Evolutionary conservation across 2,888 invertebrate species (phyloP).

Genomic region (Cistogaster globosa): DNA sequence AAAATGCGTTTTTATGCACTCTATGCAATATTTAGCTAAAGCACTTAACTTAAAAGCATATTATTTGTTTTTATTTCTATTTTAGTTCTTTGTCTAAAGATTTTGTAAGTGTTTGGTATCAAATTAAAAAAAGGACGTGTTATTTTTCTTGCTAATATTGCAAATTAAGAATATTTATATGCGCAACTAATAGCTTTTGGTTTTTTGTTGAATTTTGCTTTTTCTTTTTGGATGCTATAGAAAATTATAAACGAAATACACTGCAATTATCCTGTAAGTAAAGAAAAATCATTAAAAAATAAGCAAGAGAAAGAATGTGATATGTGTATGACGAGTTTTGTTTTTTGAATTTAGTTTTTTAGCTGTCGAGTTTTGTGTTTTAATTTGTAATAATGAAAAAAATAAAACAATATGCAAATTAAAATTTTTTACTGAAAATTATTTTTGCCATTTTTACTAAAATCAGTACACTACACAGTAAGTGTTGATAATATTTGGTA

Average conservation of each 20-base stretch:
- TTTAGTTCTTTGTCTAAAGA: constrained; percentile 16
- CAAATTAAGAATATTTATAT: constrained; percentile 66
- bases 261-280: constrained; percentile 46
- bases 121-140: constrained; percentile 31
- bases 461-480: not conserved
- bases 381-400: not conserved
- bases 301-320: constrained; percentile 47
- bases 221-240: not conserved
- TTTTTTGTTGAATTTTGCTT: not conserved
- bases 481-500: not conserved
- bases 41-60: constrained; percentile 66
- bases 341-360: constrained; percentile 11
- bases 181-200: constrained; percentile 23
- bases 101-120: constrained; percentile 48
- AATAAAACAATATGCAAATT: constrained; percentile 64
- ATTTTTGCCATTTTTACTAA: constrained; percentile 55
- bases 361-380: not conserved
- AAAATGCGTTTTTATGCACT: constrained; percentile 59
- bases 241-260: constrained; percentile 23
- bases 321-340: constrained; percentile 50
- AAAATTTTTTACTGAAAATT: constrained; percentile 64
- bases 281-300: constrained; percentile 43
- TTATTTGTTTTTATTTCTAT: constrained; percentile 29
- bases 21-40: constrained; percentile 44
- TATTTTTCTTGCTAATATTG: constrained; percentile 56